Percentiles rank a stretch among this genome's conserved stretches.
These are phyloP conservation scores for Hypsibius dujardini DNA, from an alignment of 1,140 invertebrate genomes.

Conservation along the genomic window DNA sequence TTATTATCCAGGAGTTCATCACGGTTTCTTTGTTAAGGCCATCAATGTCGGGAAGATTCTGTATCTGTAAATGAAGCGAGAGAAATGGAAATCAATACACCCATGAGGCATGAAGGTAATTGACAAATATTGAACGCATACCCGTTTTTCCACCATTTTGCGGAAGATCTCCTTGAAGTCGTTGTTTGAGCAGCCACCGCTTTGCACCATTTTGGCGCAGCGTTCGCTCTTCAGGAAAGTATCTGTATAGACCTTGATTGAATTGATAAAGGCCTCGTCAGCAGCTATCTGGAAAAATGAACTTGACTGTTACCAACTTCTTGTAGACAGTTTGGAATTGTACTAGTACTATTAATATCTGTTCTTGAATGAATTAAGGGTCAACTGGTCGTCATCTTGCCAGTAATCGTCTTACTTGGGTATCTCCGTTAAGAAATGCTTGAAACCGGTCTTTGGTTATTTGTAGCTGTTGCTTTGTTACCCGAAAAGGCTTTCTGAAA, in stretches of 20 bases:
- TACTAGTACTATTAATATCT: too few relatives aligned
- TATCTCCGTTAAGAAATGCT: constrained; percentile 59
- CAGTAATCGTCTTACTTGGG: too few relatives aligned
- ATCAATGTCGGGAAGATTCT: constrained; percentile 94
- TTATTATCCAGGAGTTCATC: constrained; percentile 94
- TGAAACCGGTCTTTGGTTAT: constrained; percentile 85
- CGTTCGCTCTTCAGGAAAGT: constrained; percentile 92
- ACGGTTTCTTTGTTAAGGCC: constrained; percentile 98
- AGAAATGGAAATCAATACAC: neutral
- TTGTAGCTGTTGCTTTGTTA: constrained; percentile 86
- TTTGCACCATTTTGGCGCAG: constrained; percentile 80
- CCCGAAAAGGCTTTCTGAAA: constrained; percentile 45
- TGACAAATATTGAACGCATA: constrained; percentile 42
- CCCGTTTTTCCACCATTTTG: constrained; percentile 89
- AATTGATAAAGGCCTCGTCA: constrained; percentile 97
- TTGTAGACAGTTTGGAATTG: too few relatives aligned
- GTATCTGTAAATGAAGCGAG: constrained; percentile 29
- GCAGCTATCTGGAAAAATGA: constrained; percentile 95
- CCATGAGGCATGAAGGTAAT: neutral
- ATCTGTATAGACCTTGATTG: constrained; percentile 89
- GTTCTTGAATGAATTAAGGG: too few relatives aligned
- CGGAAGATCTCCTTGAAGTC: constrained; percentile 97
- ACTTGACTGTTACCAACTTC: too few relatives aligned
- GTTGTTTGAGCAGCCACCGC: constrained; percentile 87
- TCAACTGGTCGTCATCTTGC: too few relatives aligned